These are phyloP conservation scores for Poecilia velifera DNA, from an alignment of 2,797 vertebrate species.

Conservation along the genomic window DNA sequence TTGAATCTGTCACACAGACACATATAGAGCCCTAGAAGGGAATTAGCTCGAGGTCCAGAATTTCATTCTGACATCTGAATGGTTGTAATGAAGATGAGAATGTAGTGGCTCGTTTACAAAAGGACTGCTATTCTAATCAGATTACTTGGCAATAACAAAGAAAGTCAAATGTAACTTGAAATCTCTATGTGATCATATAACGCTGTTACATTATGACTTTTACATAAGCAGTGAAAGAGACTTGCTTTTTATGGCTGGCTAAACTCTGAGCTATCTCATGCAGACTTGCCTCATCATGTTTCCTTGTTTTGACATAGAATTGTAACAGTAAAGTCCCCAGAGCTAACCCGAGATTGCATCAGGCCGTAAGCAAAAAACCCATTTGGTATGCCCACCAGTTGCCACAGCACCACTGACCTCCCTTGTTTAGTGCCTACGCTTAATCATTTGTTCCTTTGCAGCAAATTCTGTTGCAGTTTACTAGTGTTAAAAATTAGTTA, in stretches of 20 bases:
- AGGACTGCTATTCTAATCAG: neutral
- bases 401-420: neutral
- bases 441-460: neutral
- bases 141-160: neutral
- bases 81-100: conserved; percentile 41
- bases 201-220: neutral
- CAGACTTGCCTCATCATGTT: conserved; percentile 2
- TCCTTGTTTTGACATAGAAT: conserved; percentile 23
- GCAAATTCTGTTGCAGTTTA: neutral
- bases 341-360: neutral
- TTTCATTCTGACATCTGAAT: conserved; percentile 34
- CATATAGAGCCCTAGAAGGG: conserved; percentile 24
- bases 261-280: conserved; percentile 5
- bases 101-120: neutral
- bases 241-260: neutral
- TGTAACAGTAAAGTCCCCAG: conserved; percentile 1
- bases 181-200: neutral
- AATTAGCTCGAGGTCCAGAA: conserved; percentile 47
- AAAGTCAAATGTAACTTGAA: conserved; percentile 2
- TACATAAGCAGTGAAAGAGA: neutral
- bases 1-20: conserved; percentile 59
- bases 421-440: neutral
- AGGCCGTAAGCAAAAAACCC: neutral
- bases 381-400: neutral
- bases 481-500: neutral